Evolutionary conservation across 2,888 invertebrate species (phyloP).

Genomic region (Rotaria magnacalcarata): DNA sequence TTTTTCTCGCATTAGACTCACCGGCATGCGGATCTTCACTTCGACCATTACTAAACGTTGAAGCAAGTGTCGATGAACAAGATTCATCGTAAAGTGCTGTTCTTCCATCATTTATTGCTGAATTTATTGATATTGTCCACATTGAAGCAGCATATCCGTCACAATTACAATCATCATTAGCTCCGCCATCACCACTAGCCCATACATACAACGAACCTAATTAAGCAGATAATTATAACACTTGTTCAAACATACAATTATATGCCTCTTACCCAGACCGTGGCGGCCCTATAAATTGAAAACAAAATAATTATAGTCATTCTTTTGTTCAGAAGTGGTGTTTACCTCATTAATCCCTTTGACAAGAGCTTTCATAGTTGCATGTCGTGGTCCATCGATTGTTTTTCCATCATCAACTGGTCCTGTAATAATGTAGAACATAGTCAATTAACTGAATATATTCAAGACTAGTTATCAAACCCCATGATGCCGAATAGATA

Average conservation of each 20-base stretch:
- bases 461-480: constrained; percentile 56
- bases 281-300: constrained; percentile 72
- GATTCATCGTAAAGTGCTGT: constrained; percentile 99
- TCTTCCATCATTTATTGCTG: constrained; percentile 97
- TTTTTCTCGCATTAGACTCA: not conserved
- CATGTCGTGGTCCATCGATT: constrained; percentile 95
- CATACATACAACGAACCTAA: constrained; percentile 81
- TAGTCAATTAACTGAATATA: not conserved
- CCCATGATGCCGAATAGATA: constrained; percentile 98
- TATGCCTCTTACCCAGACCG: constrained; percentile 69
- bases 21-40: constrained; percentile 45
- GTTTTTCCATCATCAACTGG: constrained; percentile 98
- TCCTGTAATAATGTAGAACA: not conserved
- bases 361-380: constrained; percentile 97
- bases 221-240: not conserved
- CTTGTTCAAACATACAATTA: not conserved
- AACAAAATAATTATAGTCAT: not conserved
- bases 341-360: constrained; percentile 93
- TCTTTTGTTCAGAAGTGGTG: not conserved
- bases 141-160: constrained; percentile 98
- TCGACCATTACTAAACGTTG: constrained; percentile 92
- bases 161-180: constrained; percentile 95
- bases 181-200: constrained; percentile 97
- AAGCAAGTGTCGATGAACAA: constrained; percentile 93
- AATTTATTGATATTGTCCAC: constrained; percentile 99